A percentile compares a stretch with the other conserved stretches of the same genome.
Evolutionary conservation across 2,113 vertebrate genomes (phyloP).

Genomic region (Isurus oxyrinchus): DNA sequence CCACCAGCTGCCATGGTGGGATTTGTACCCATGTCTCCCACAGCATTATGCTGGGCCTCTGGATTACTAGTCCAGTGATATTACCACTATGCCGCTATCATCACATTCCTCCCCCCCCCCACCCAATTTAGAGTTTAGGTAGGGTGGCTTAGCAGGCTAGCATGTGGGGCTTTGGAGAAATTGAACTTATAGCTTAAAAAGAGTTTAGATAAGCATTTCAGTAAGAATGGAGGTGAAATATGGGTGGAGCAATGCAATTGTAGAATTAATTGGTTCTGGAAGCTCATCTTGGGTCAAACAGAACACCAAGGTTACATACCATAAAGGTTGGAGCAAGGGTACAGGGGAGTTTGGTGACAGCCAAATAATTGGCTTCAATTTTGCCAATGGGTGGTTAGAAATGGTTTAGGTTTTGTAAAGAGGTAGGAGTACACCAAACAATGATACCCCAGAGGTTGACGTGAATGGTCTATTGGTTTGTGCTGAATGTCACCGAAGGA

Average conservation of each 20-base stretch:
- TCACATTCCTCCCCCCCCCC: too few relatives aligned
- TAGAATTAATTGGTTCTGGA: not conserved
- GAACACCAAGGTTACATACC: not conserved
- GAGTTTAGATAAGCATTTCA: not conserved
- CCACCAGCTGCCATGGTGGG: too few relatives aligned
- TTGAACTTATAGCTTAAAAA: not conserved
- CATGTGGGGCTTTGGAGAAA: not conserved
- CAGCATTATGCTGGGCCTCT: too few relatives aligned
- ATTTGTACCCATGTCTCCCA: too few relatives aligned
- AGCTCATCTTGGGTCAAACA: not conserved
- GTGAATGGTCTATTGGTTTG: not conserved
- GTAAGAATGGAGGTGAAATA: not conserved
- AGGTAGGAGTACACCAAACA: not conserved
- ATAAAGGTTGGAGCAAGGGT: not conserved
- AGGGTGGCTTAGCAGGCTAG: not conserved
- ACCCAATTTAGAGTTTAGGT: not conserved
- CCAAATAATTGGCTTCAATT: not conserved
- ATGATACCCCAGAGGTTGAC: not conserved
- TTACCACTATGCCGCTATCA: too few relatives aligned
- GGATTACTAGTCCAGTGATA: too few relatives aligned
- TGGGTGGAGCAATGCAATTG: not conserved
- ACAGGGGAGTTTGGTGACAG: not conserved
- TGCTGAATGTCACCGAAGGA: not conserved
- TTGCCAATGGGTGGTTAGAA: not conserved
- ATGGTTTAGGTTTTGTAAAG: not conserved